phyloP scores from a whole-genome alignment of 2,113 vertebrate genomes.

The Vulpes lagopus region DNA sequence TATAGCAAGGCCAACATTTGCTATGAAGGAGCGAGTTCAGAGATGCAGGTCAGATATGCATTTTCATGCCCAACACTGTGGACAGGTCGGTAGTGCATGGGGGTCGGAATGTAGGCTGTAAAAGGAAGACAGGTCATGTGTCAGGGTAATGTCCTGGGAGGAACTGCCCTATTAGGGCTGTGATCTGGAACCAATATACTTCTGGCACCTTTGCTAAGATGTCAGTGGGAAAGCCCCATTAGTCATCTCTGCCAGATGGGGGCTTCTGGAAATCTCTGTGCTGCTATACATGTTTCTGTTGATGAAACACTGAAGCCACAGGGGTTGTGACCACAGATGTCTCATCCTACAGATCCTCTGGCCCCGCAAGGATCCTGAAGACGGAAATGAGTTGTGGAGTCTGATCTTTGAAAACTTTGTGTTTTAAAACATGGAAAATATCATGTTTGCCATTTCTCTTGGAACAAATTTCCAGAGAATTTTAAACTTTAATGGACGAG shows the following conservation, averaged over 20 bases:
- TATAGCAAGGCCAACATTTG: neutral
- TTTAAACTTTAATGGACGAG: neutral
- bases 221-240: conserved; percentile 76
- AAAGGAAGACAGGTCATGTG: conserved; percentile 2
- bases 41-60: neutral
- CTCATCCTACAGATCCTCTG: conserved; percentile 44
- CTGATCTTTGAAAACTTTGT: conserved; percentile 14
- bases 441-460: neutral
- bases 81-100: neutral
- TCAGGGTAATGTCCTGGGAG: neutral
- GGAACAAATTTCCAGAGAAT: neutral
- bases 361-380: conserved; percentile 3
- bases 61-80: neutral
- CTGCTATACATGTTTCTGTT: conserved; percentile 43
- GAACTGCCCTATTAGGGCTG: conserved; percentile 12
- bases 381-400: neutral
- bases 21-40: neutral
- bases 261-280: conserved; percentile 58
- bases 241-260: conserved; percentile 70
- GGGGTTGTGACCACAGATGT: conserved; percentile 26
- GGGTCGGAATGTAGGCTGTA: neutral
- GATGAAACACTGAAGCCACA: conserved; percentile 68
- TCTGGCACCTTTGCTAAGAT: conserved; percentile 61
- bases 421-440: conserved; percentile 62
- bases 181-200: conserved; percentile 59